phyloP scores from a whole-genome alignment of 2,113 vertebrate species.

The Oryzias curvinotus region DNA sequence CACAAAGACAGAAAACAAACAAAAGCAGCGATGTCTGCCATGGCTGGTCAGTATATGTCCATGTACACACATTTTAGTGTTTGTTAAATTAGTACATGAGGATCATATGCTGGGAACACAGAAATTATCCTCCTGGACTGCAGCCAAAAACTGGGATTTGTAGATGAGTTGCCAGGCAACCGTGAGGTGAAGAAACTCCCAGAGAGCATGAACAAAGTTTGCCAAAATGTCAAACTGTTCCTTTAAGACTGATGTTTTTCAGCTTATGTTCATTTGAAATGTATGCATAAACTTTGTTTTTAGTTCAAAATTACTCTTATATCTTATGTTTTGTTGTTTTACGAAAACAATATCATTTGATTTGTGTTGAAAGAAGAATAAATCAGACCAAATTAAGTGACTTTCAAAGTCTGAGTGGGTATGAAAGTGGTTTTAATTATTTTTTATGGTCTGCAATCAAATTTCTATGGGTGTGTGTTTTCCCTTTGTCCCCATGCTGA shows the following conservation, averaged over 20 bases:
- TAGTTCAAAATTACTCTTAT: too few species aligned
- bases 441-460: not conserved
- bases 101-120: not conserved
- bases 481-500: conserved; percentile 19
- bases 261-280: not conserved
- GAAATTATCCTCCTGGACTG: not conserved
- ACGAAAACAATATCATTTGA: too few species aligned
- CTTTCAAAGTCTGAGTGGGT: not conserved
- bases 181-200: not conserved
- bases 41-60: too few species aligned
- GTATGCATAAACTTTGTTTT: not conserved
- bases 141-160: not conserved
- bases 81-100: not conserved
- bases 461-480: conserved; percentile 3
- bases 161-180: conserved; percentile 19
- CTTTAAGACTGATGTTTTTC: not conserved
- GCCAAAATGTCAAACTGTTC: not conserved
- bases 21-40: too few species aligned
- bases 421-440: not conserved
- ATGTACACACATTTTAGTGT: not conserved
- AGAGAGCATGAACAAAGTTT: conserved; percentile 5
- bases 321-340: too few species aligned
- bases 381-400: not conserved
- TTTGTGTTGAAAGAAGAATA: too few species aligned
- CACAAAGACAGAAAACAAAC: too few species aligned